Evolutionary conservation across 1,140 invertebrate species (phyloP).

Genomic region (Neelides sp.): DNA sequence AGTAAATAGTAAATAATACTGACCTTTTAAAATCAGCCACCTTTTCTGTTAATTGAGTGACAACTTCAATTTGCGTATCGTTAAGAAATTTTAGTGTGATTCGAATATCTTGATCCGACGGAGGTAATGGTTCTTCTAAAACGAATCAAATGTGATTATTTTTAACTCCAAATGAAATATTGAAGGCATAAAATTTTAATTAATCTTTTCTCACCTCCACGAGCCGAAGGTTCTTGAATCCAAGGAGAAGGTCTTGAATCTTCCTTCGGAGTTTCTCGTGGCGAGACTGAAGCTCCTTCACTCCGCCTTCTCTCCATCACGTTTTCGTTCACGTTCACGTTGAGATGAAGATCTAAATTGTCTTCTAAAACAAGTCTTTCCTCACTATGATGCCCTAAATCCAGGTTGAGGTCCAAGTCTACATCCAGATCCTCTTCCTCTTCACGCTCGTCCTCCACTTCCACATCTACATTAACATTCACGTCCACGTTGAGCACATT

Average conservation of each 20-base stretch:
- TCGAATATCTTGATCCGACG: background rate
- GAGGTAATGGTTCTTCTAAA: background rate
- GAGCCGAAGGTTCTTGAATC: background rate
- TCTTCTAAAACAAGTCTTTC: too few species aligned
- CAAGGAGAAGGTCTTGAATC: background rate
- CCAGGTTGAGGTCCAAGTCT: too few species aligned
- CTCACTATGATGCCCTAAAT: too few species aligned
- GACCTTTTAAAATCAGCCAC: constrained; percentile 80
- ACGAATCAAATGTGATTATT: background rate
- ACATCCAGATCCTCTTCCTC: too few species aligned
- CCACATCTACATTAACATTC: background rate
- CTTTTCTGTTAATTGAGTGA: constrained; percentile 56
- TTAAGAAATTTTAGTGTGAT: constrained; percentile 62
- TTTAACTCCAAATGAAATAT: too few species aligned
- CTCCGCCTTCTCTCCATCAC: too few species aligned
- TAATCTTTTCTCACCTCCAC: background rate
- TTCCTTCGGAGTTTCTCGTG: background rate
- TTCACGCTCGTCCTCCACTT: too few species aligned
- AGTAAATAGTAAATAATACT: constrained; percentile 16
- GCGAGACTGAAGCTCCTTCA: background rate
- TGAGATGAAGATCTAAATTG: too few species aligned
- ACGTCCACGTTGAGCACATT: background rate
- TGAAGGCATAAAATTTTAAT: too few species aligned
- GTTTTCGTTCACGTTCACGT: too few species aligned
- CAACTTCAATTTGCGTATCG: constrained; percentile 67